Percentiles rank a stretch among this genome's conserved stretches.
These are phyloP conservation scores for Stylophora pistillata DNA, from an alignment of 64 coral and sea anemone species.

Conservation along the genomic window DNA sequence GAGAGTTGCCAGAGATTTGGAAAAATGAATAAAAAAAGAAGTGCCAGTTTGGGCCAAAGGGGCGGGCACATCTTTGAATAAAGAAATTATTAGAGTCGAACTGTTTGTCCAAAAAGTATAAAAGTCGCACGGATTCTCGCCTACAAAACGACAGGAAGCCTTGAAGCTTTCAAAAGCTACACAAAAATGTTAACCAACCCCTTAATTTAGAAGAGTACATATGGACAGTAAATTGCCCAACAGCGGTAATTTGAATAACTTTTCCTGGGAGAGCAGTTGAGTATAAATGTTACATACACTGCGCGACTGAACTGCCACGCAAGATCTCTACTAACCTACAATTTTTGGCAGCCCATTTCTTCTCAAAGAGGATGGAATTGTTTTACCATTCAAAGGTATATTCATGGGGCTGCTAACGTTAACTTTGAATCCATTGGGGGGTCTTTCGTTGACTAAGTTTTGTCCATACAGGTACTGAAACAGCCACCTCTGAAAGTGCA, in stretches of 20 bases:
- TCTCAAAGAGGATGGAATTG: slow-evolving; percentile 29
- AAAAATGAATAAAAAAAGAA: too few relatives aligned
- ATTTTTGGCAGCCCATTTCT: slow-evolving; percentile 22
- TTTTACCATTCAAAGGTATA: slow-evolving; percentile 52
- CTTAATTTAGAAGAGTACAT: too few relatives aligned
- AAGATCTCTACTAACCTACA: background rate
- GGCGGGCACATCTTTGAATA: too few relatives aligned
- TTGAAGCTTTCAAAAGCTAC: background rate
- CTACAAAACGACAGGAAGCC: background rate
- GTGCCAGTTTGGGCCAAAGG: too few relatives aligned
- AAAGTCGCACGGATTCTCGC: too few relatives aligned
- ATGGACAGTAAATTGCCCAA: too few relatives aligned
- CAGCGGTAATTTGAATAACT: too few relatives aligned
- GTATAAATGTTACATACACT: background rate
- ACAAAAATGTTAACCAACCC: background rate
- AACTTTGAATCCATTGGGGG: slow-evolving; percentile 74
- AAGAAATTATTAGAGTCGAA: too few relatives aligned
- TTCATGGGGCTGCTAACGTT: background rate
- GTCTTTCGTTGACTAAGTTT: slow-evolving; percentile 53
- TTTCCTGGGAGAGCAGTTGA: background rate
- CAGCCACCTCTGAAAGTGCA: slow-evolving; percentile 74
- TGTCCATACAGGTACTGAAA: slow-evolving; percentile 71
- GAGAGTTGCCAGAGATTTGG: too few relatives aligned
- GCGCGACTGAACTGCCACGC: background rate
- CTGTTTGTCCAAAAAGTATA: too few relatives aligned